Base-by-base conservation (phyloP, 2,888 invertebrate genomes). In the Eristalinus aeneus region DNA sequence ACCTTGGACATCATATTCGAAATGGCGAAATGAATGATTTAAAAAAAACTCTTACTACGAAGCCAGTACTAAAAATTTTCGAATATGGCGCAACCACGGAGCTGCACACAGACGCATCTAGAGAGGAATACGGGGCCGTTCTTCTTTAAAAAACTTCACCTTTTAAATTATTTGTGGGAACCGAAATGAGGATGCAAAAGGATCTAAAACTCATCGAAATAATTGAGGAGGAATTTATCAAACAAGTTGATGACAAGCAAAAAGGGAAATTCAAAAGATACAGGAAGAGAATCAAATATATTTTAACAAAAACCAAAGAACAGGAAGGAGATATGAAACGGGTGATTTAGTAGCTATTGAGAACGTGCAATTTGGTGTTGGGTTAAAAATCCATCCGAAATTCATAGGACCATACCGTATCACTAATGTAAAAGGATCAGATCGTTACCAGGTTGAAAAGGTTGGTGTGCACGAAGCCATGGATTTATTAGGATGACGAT, bases 51-150 rank as follows among this genome's bases (percentile, higher is more conserved):
- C 20, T 74, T 36, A 8, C 23, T 4, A 23, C 36, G 1, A 74
- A 58, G 27, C 56, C 65, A n/a, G 61, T 73, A n/a, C 63, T 73
- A 12, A 61, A n/a, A 8, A 22, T 73, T 1, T 64, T 36, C 32
- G 22, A 2, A 9, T 63, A 63, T 27, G n/a, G 60, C 11, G 64
- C 56, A n/a, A 53, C 53, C 12, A 78, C 88, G n/a, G 89, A 90
- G 76, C 61, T 90, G 1, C 90, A 90, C 61, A 90, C 90, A 0
- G 90, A 90, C 71, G 90, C 90, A 3, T 89, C 88, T 60, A 68
- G 87, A 12, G 39, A 88, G 2, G 90, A 90, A 0, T 73, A 89
- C 39, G 89, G 89, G 4, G 89, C 89, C 1, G 88, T 90, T 2
- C 56, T 90, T 5, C n/a, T 90, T n/a, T 89, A 89, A 60, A 64